Conservation (phyloP, 2,888 invertebrate genomes). For the Invenusta paracnida region DNA sequence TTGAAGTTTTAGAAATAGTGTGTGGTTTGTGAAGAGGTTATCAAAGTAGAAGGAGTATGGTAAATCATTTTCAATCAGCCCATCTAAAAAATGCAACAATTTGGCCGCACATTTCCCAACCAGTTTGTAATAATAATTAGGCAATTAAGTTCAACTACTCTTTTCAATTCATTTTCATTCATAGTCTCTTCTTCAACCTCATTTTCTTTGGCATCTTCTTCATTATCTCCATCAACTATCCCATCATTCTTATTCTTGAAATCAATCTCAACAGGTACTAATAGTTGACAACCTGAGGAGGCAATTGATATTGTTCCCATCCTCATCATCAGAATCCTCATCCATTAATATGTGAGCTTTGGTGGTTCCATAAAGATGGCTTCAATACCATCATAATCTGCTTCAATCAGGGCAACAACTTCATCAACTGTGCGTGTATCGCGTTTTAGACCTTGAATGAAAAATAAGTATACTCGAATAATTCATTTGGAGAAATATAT, state of each 20-base stretch:
- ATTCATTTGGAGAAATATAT: neutral
- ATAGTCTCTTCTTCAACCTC: neutral
- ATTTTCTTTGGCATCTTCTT: neutral
- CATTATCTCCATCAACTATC: neutral
- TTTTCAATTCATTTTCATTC: neutral
- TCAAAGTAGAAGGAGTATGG: constrained; percentile 19
- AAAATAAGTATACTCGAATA: neutral
- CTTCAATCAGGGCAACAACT: neutral
- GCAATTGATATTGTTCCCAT: neutral
- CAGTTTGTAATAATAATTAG: constrained; percentile 10
- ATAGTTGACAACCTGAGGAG: neutral
- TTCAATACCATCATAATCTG: neutral
- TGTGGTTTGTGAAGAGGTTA: constrained; percentile 10
- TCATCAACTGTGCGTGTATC: neutral
- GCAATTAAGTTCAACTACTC: too few species aligned
- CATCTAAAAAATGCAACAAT: constrained; percentile 12
- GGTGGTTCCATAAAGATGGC: neutral
- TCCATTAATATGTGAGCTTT: neutral
- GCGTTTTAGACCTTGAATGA: neutral
- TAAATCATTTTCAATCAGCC: neutral
- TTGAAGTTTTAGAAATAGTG: neutral
- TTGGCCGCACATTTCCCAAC: neutral
- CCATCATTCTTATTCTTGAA: neutral
- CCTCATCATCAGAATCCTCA: neutral
- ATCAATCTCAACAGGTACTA: neutral